phyloP scores from a whole-genome alignment of 2,888 invertebrate genomes.

The Stegana nigrithorax region DNA sequence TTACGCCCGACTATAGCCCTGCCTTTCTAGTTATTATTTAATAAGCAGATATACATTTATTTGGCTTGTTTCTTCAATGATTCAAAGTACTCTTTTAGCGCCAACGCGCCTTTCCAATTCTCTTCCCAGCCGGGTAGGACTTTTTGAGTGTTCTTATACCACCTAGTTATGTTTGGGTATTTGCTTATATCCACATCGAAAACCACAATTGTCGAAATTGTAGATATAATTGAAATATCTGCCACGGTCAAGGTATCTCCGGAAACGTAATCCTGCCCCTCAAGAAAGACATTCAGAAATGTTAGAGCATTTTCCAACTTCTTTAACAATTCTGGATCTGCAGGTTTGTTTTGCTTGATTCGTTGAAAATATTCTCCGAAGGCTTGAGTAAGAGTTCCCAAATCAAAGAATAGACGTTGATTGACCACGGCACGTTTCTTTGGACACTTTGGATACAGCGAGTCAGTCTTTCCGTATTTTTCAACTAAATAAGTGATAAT shows the following conservation, averaged over 20 bases:
- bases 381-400: conserved; percentile 77
- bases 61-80: not conserved
- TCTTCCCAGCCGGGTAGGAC: conserved; percentile 73
- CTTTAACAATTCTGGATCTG: conserved; percentile 75
- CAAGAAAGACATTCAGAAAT: conserved; percentile 78
- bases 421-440: conserved; percentile 81
- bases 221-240: conserved; percentile 78
- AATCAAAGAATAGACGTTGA: conserved; percentile 82
- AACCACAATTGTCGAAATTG: conserved; percentile 77
- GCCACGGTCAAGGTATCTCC: conserved; percentile 81
- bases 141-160: conserved; percentile 72
- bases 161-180: conserved; percentile 76
- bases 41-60: not conserved
- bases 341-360: conserved; percentile 71
- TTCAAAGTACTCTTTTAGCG: not conserved
- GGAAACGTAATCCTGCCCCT: conserved; percentile 77
- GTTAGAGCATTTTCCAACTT: conserved; percentile 76
- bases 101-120: conserved; percentile 69
- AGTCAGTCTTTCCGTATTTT: conserved; percentile 79
- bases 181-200: conserved; percentile 75
- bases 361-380: conserved; percentile 76
- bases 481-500: conserved; percentile 82
- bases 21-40: no score
- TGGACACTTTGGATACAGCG: conserved; percentile 80
- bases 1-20: no score